These are phyloP conservation scores for Centroberyx gerrardi DNA, from an alignment of 2,797 vertebrate genomes.

Conservation along the genomic window DNA sequence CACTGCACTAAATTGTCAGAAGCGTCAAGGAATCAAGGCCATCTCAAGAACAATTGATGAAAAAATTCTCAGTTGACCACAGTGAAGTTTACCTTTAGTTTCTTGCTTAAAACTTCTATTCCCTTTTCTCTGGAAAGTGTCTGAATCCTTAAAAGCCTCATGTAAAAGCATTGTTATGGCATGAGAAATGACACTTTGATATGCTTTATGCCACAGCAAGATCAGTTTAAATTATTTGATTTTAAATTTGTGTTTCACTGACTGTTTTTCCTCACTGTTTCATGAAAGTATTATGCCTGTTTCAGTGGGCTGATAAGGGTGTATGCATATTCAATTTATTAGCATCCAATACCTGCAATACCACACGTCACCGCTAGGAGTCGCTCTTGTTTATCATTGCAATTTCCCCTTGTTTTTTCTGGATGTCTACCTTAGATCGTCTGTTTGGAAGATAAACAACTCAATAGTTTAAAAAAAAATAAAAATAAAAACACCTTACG, in stretches of 20 bases:
- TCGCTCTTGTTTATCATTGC: conserved; percentile 7
- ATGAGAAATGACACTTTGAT: not conserved
- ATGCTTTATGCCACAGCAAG: not conserved
- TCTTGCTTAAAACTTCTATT: not conserved
- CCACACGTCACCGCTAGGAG: conserved; percentile 47
- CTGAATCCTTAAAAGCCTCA: not conserved
- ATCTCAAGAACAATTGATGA: not conserved
- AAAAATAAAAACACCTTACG: not conserved
- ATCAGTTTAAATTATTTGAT: too few species aligned
- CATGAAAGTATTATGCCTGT: not conserved
- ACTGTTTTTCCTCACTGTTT: not conserved
- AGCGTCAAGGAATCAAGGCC: not conserved
- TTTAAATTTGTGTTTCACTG: too few species aligned
- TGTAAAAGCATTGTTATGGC: not conserved
- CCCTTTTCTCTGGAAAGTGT: not conserved
- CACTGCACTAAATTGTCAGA: not conserved
- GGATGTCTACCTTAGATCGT: conserved; percentile 43
- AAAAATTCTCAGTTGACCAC: not conserved
- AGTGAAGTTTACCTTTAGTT: not conserved
- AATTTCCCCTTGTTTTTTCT: not conserved
- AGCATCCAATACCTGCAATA: not conserved
- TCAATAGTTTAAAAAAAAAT: not conserved
- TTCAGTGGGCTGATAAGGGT: not conserved
- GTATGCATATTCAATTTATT: not conserved
- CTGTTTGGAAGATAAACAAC: conserved; percentile 9